Base-by-base conservation (phyloP, 2,797 vertebrate species). In the Trichosurus vulpecula region DNA sequence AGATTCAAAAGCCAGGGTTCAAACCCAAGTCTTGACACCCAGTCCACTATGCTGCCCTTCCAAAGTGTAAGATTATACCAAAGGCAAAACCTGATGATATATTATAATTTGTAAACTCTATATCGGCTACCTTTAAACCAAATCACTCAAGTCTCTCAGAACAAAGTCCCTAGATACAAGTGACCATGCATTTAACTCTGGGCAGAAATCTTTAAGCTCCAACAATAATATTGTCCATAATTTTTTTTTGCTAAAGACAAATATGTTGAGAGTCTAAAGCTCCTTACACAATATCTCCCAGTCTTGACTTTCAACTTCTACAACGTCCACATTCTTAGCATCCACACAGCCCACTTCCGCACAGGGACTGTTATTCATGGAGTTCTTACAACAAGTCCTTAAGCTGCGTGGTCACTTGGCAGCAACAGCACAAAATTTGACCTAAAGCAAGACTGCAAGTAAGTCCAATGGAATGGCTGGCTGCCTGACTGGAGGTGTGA, bases 81-180 rank as follows among this genome's bases (percentile, higher is more conserved):
- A 25, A 91, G 89, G 52, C 35, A 90, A 61, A 94, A 31, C 57
- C 92, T 41, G 54, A 16, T 74, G 93, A 91, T 66, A 0, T 41
- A 53, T 90, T 95, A 95, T 94, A 35, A 52, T 53, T 94, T 51
- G 90, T 90, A 58, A 92, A 51, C 94, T 93, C 61, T 96, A 90
- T 94, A 90, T 94, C 89, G 95, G 56, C 87, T 41, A 41, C 5
- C 66, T 91, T 97, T 95, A 93, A 90, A 52, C 35, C 47, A 92
- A 58, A 91, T 95, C 90, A 94, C 91, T 93, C 55, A 52, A 90
- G 90, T 31, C 94, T 96, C 93, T 95, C 93, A 97, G 90, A 95
- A 94, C 89, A 92, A 94, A 55, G 96, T 90, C 16, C n/a, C n/a
- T 81, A 9, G 22, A 47, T 47, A 81, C 66, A 81, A 47, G n/a